Evolutionary conservation across 1,140 invertebrate species (phyloP).

Genomic region (Drosophila baimaii): DNA sequence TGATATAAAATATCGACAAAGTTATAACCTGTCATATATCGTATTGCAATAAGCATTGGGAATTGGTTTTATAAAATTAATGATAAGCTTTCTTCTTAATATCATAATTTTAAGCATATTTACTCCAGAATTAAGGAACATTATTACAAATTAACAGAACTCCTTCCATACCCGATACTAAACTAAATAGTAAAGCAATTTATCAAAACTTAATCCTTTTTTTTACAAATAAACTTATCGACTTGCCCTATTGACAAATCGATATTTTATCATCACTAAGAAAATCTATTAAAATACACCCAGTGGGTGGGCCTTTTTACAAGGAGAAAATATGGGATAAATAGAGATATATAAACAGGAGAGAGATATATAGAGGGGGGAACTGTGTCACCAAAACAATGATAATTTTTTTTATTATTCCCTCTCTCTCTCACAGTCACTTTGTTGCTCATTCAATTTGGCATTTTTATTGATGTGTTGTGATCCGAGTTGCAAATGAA

Average conservation of each 20-base stretch:
- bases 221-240: background rate
- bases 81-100: too few relatives aligned
- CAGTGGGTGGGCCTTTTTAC: slow-evolving; percentile 45
- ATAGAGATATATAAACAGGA: background rate
- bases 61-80: too few relatives aligned
- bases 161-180: background rate
- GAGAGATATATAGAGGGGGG: too few relatives aligned
- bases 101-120: background rate
- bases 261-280: background rate
- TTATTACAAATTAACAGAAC: background rate
- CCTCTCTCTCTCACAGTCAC: background rate
- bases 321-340: slow-evolving; percentile 7
- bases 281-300: slow-evolving; percentile 17
- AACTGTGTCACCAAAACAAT: slow-evolving; percentile 49
- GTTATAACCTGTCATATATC: background rate
- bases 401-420: slow-evolving; percentile 47
- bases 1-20: slow-evolving; percentile 2
- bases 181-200: background rate
- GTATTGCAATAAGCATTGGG: background rate
- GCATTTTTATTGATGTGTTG: slow-evolving; percentile 77
- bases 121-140: background rate
- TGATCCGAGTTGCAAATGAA: slow-evolving; percentile 50
- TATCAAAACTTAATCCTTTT: background rate
- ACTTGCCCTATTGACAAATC: background rate
- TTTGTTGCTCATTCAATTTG: slow-evolving; percentile 57